Conservation (phyloP, 2,113 vertebrate species). For the Chascanopsetta lugubris region DNA sequence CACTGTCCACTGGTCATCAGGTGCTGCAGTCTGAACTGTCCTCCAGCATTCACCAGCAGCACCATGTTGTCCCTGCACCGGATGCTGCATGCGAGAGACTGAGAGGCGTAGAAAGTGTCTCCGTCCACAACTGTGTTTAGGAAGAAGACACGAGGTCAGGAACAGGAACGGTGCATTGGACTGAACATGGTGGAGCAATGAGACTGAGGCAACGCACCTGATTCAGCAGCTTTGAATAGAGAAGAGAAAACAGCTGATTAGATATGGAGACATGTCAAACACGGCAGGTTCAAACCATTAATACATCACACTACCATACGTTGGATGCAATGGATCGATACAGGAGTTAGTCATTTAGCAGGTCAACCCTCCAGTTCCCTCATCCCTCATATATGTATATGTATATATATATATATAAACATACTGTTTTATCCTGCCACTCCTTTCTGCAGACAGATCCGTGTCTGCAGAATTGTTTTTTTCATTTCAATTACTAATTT, state of each 20-base stretch:
- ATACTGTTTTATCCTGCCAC: no score
- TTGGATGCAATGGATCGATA: no score
- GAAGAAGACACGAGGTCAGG: neutral
- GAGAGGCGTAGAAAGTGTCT: accelerated
- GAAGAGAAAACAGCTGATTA: neutral
- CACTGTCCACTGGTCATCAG: accelerated
- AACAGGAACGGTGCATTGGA: neutral
- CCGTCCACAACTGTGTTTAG: neutral
- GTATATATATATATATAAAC: no score
- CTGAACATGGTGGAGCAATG: neutral
- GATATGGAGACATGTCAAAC: neutral
- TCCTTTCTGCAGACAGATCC: no score
- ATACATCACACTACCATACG: neutral
- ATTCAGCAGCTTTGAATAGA: neutral
- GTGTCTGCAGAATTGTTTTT: no score
- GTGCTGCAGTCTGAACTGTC: neutral
- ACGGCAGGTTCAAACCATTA: neutral
- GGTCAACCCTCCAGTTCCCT: no score
- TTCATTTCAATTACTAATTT: no score
- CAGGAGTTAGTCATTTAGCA: no score
- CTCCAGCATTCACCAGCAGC: neutral
- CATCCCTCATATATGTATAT: no score
- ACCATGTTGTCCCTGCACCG: neutral
- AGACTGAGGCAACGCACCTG: conserved; percentile 8
- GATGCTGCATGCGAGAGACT: accelerated